phyloP scores from a whole-genome alignment of 2,113 vertebrate genomes.

The Oryzias curvinotus region DNA sequence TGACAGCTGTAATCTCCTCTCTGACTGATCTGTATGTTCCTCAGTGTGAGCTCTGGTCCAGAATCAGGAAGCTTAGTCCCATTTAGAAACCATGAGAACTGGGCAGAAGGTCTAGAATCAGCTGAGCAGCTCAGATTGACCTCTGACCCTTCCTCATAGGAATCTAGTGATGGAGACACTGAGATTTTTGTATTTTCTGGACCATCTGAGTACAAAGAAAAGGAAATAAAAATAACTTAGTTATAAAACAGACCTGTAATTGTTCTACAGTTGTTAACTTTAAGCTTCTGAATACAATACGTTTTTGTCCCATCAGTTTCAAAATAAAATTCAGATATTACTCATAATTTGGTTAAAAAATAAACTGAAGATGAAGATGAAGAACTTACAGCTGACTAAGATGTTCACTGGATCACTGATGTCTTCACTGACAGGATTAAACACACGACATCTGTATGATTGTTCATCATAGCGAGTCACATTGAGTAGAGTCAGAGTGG shows the following conservation, averaged over 20 bases:
- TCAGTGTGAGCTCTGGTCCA: background rate
- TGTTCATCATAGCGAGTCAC: slow-evolving; percentile 52
- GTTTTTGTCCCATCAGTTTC: too few relatives aligned
- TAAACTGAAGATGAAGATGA: too few relatives aligned
- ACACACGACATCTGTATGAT: slow-evolving; percentile 37
- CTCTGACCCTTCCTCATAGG: slow-evolving; percentile 35
- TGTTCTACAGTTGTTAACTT: too few relatives aligned
- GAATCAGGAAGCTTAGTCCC: background rate
- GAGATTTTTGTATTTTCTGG: slow-evolving; percentile 26
- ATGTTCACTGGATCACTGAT: slow-evolving; percentile 27
- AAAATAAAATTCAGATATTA: too few relatives aligned
- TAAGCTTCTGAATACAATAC: too few relatives aligned
- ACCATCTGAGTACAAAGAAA: slow-evolving; percentile 25
- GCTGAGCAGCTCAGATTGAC: slow-evolving; percentile 49
- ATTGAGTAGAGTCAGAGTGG: slow-evolving; percentile 42
- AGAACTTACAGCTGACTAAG: slow-evolving; percentile 46
- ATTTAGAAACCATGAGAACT: slow-evolving; percentile 49
- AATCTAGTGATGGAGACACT: background rate
- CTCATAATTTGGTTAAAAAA: too few relatives aligned
- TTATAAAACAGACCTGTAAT: slow-evolving; percentile 27
- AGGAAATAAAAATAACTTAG: background rate
- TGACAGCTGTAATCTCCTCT: slow-evolving; percentile 65
- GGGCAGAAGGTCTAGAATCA: slow-evolving; percentile 48
- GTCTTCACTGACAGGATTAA: slow-evolving; percentile 19
- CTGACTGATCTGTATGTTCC: slow-evolving; percentile 38